Conservation (phyloP, 37 sponge, comb jelly and placozoan species). For the Mnemiopsis leidyi region DNA sequence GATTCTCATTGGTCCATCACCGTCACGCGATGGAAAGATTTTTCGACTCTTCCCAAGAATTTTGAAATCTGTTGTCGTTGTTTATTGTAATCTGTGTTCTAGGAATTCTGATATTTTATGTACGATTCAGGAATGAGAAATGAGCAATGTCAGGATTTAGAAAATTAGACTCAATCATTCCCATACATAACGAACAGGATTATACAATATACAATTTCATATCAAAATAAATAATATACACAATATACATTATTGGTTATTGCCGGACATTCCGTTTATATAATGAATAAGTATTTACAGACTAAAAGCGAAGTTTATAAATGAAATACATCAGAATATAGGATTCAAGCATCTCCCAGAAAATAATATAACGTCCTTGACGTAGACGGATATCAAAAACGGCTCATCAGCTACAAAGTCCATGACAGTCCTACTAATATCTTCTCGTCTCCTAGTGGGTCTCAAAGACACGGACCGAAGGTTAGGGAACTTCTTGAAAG, state of each 20-base stretch:
- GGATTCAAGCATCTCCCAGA: not conserved
- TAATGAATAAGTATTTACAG: conserved; percentile 7
- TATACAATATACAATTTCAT: not conserved
- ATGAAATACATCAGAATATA: not conserved
- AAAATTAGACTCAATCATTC: too few relatives aligned
- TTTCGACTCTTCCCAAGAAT: too few relatives aligned
- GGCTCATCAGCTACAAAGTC: conserved; percentile 53
- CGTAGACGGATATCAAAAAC: not conserved
- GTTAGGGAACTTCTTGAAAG: conserved; percentile 24
- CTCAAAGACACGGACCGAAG: not conserved
- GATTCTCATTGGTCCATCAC: too few relatives aligned
- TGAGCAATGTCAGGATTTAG: too few relatives aligned
- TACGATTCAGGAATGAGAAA: too few relatives aligned
- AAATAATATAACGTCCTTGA: not conserved
- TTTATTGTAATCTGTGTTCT: too few relatives aligned
- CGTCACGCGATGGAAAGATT: too few relatives aligned
- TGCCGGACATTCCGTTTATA: too few relatives aligned
- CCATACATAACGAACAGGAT: not conserved
- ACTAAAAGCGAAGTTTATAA: not conserved
- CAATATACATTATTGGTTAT: too few relatives aligned
- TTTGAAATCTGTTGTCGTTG: too few relatives aligned
- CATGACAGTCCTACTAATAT: not conserved
- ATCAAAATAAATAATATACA: not conserved
- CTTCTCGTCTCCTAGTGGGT: not conserved
- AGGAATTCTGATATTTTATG: too few relatives aligned